A percentile compares a stretch with the other conserved stretches of the same genome.
Conservation (phyloP, 2,797 vertebrate genomes). For the Microtus californicus region DNA sequence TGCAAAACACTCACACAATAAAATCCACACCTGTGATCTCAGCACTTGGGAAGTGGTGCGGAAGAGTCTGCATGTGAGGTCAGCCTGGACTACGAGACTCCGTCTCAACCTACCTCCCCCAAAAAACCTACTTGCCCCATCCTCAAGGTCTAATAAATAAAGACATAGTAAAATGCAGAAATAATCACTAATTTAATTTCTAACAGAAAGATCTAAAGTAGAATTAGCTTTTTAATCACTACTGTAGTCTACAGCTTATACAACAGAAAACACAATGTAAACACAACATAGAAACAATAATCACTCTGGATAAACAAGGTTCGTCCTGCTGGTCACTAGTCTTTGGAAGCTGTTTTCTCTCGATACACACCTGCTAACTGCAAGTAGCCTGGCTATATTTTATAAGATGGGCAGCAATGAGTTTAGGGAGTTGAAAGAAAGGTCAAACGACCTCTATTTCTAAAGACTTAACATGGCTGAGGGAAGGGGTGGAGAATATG, state of each 20-base stretch:
- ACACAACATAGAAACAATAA: not conserved
- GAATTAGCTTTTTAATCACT: slow-evolving; percentile 24
- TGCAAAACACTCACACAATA: not conserved
- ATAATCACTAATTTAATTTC: slow-evolving; percentile 44
- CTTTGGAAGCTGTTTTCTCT: slow-evolving; percentile 25
- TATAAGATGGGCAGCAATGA: not conserved
- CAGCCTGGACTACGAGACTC: not conserved
- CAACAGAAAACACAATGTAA: not conserved
- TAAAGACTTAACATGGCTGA: not conserved
- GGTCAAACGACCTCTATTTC: not conserved
- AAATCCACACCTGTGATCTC: not conserved
- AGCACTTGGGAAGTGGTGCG: not conserved
- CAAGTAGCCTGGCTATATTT: not conserved
- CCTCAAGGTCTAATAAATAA: not conserved
- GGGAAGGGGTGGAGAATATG: not conserved
- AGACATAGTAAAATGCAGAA: not conserved
- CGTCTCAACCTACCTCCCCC: not conserved
- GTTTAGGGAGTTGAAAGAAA: not conserved
- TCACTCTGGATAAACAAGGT: slow-evolving; percentile 12
- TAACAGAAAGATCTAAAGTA: slow-evolving; percentile 47
- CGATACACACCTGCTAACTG: not conserved
- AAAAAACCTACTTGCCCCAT: too few relatives aligned
- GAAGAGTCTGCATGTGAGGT: not conserved
- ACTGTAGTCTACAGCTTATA: not conserved
- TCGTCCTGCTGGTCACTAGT: not conserved